Base-by-base conservation (phyloP, 2,888 invertebrate species). In the Lordiphosa andalusiaca region DNA sequence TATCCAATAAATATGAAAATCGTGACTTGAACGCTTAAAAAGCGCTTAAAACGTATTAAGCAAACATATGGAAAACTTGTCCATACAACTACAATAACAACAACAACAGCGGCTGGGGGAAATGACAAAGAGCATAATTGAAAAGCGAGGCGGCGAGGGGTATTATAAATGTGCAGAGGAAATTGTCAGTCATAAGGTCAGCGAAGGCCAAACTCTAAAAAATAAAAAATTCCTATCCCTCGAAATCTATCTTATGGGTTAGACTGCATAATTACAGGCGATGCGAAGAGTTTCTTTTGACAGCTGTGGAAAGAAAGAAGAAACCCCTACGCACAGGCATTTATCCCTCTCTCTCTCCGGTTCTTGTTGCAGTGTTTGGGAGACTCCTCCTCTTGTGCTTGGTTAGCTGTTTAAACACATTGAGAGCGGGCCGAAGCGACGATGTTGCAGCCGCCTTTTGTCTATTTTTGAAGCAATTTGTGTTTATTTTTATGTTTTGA, bases 11-110 rank as follows among this genome's bases (percentile, higher is more conserved):
- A 83, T 86, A 83, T 80, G 77, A 85, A 85, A 86, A 84, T 83
- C 86, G 86, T 86, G 83, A 84, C 83, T 85, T 80, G 84, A 86
- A 86, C 77, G 84, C 86, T 81, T 84, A 81, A 81, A 71, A 83
- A 83, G 69, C 71, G 86, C 86, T 84, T 85, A 69, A 78, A 85
- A 77, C 65, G 72, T 84, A 85, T 85, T 74, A 70, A 81, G 64
- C 69, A 81, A 84, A 77, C 83, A 63, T 82, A 71, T 82, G 78
- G 66, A 77, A 84, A 78, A 78, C 80, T 80, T 83, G 81, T 80
- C 68, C 37, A 64, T 33, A 12, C 12, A 65, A 61, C 47, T 55
- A 58, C 59, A 54, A 59, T 9, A 23, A 6, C 23, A 30, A 30
- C 30, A 30, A 30, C 30, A 30, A 30, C 30, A 30, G 3, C 30